phyloP scores from a whole-genome alignment of 2,113 vertebrate species.

The Rhagologus leucostigma region DNA sequence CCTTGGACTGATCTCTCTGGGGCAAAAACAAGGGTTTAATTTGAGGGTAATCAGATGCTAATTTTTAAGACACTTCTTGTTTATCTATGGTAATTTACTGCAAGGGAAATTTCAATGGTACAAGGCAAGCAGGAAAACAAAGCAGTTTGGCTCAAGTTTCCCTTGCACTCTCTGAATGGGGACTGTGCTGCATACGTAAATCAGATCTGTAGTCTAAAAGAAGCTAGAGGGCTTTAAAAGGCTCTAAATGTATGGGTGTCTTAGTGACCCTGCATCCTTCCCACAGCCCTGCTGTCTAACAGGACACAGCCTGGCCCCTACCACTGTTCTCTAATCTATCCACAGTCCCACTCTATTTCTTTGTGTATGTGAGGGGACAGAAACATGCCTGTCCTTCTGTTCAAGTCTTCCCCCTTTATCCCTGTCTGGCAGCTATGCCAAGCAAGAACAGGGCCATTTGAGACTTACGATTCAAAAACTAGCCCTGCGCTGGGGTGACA shows the following conservation, averaged over 20 bases:
- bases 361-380: neutral
- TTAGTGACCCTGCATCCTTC: neutral
- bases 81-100: conserved; percentile 1
- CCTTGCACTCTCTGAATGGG: neutral
- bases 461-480: neutral
- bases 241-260: neutral
- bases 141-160: conserved; percentile 13
- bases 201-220: neutral
- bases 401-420: neutral
- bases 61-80: conserved; percentile 6
- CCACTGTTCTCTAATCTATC: neutral
- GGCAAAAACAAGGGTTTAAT: neutral
- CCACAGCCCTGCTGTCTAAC: neutral
- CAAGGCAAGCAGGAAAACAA: neutral
- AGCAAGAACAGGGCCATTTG: neutral
- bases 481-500: neutral
- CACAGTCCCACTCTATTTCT: neutral
- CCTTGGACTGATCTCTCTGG: neutral
- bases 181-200: neutral
- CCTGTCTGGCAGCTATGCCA: neutral
- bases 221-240: neutral
- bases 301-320: neutral
- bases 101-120: neutral
- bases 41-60: conserved; percentile 20
- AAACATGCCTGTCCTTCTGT: neutral